Percentiles rank a stretch among this genome's conserved stretches.
Conservation (phyloP, 1,140 invertebrate species). For the Lerema accius region DNA sequence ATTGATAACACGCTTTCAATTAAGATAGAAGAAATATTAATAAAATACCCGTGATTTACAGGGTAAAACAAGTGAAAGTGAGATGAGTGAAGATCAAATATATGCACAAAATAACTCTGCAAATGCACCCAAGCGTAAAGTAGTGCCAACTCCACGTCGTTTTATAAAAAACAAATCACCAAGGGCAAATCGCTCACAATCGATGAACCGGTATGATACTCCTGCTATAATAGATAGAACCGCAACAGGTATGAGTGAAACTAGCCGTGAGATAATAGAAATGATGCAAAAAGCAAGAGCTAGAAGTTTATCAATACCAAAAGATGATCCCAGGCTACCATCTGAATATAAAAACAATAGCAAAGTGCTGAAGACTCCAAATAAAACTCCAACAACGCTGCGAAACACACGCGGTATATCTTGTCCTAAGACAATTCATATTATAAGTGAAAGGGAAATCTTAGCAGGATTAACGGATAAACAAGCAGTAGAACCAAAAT, state of each 20-base stretch:
- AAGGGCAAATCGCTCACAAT: conserved; percentile 74
- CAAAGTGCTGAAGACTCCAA: conserved; percentile 75
- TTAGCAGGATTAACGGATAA: conserved; percentile 77
- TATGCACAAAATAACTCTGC: conserved; percentile 57
- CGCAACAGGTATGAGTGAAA: conserved; percentile 76
- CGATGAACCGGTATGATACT: conserved; percentile 64
- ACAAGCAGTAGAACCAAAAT: conserved; percentile 49
- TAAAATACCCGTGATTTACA: conserved; percentile 73
- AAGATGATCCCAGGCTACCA: conserved; percentile 73
- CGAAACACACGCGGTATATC: conserved; percentile 73
- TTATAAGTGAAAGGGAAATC: conserved; percentile 81
- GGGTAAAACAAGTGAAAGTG: conserved; percentile 83
- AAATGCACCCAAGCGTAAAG: conserved; percentile 64
- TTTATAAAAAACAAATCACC: conserved; percentile 73
- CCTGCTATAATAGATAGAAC: conserved; percentile 62
- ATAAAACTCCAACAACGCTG: conserved; percentile 70
- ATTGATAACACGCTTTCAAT: conserved; percentile 23
- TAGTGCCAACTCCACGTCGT: conserved; percentile 62
- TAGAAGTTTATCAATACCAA: conserved; percentile 77
- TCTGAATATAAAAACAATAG: conserved; percentile 59
- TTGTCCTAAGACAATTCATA: conserved; percentile 81
- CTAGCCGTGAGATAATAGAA: conserved; percentile 77
- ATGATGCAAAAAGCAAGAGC: conserved; percentile 80
- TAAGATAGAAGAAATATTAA: conserved; percentile 55
- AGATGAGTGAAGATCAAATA: conserved; percentile 81